A percentile compares a stretch with the other conserved stretches of the same genome.
phyloP scores from a whole-genome alignment of 1,140 invertebrate species.

The Tigriopus japonicus region DNA sequence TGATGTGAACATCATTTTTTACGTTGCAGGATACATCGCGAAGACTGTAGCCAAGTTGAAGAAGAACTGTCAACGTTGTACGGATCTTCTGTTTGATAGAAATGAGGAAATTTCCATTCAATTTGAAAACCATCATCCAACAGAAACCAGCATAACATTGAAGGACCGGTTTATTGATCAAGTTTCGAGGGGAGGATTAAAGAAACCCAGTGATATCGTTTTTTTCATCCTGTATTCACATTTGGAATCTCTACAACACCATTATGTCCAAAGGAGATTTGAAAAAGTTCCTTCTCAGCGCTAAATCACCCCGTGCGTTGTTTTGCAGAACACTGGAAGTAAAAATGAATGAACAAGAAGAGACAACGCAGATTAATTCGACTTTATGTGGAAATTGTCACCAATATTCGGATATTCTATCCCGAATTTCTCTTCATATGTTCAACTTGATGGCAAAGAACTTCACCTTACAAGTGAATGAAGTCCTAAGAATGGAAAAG shows the following conservation, averaged over 20 bases:
- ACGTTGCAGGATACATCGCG: too few species aligned
- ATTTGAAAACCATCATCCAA: too few species aligned
- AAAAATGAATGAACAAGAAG: background rate
- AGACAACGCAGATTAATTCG: background rate
- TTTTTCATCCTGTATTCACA: background rate
- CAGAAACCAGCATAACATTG: too few species aligned
- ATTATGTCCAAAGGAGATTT: background rate
- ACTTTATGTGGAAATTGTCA: background rate
- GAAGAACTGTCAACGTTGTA: too few species aligned
- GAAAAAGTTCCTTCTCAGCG: background rate
- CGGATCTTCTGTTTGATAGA: too few species aligned
- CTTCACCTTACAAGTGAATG: background rate
- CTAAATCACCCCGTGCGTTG: background rate
- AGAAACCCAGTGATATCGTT: background rate
- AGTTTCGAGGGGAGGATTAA: background rate
- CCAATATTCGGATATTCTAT: background rate
- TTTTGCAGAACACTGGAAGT: background rate
- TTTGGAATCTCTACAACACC: background rate
- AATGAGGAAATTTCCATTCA: too few species aligned
- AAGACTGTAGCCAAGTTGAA: too few species aligned
- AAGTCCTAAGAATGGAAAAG: background rate
- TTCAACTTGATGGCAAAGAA: conserved; percentile 3
- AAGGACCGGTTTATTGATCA: background rate
- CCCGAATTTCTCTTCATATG: background rate
- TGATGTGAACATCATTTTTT: too few species aligned